Evolutionary conservation across 2,888 invertebrate species (phyloP).

Genomic region (Shargacucullia verbasci): DNA sequence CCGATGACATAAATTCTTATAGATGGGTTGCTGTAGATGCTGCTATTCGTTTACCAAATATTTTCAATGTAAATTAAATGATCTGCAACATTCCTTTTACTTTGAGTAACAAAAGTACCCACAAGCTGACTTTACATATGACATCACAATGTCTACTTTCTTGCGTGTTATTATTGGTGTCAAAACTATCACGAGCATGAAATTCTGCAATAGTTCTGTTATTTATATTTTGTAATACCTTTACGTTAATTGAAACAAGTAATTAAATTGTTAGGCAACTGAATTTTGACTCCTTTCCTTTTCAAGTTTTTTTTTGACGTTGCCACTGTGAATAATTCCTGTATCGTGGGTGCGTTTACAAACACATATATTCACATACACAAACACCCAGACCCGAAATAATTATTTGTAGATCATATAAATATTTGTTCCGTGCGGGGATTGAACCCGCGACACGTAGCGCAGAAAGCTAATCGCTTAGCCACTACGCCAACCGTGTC

Average conservation of each 20-base stretch:
- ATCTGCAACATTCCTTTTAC: background rate
- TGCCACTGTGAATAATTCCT: too few species aligned
- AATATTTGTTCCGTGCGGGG: too few species aligned
- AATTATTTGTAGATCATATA: too few species aligned
- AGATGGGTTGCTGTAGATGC: slow-evolving; percentile 7
- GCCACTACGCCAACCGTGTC: too few species aligned
- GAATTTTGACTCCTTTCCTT: too few species aligned
- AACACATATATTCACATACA: too few species aligned
- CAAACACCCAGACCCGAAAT: too few species aligned
- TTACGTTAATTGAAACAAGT: slow-evolving; percentile 30
- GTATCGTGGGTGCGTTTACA: too few species aligned
- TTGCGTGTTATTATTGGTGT: slow-evolving; percentile 52
- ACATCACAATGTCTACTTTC: slow-evolving; percentile 32
- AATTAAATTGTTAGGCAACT: slow-evolving; percentile 9
- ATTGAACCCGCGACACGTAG: too few species aligned
- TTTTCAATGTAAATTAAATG: background rate
- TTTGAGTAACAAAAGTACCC: background rate
- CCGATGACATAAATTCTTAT: slow-evolving; percentile 62
- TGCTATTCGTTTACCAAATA: background rate
- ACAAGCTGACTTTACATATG: slow-evolving; percentile 3
- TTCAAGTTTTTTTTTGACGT: too few species aligned
- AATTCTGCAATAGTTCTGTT: slow-evolving; percentile 50
- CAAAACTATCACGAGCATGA: slow-evolving; percentile 33
- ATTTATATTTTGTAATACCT: slow-evolving; percentile 35
- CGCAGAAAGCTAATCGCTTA: too few species aligned